Evolutionary conservation across 2,888 invertebrate genomes (phyloP).

Genomic region (Pimpla rufipes): DNA sequence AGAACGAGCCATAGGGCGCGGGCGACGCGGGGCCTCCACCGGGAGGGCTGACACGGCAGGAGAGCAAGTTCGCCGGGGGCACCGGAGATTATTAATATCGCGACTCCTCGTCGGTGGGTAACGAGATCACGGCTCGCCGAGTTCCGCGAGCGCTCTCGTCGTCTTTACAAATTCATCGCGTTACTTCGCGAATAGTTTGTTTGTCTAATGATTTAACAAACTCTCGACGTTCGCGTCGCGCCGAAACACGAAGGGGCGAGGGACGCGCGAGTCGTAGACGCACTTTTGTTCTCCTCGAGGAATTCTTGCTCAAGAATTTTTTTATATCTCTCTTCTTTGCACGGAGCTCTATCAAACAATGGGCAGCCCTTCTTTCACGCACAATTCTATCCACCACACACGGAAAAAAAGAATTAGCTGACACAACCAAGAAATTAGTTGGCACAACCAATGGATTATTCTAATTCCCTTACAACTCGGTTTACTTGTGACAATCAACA

Average conservation of each 20-base stretch:
- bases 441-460: too few relatives aligned
- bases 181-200: constrained; percentile 60
- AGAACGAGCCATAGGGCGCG: constrained; percentile 3
- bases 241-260: background rate
- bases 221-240: background rate
- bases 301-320: too few relatives aligned
- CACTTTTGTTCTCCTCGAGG: background rate
- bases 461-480: too few relatives aligned
- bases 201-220: constrained; percentile 55
- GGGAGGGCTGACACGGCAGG: background rate
- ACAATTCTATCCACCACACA: too few relatives aligned
- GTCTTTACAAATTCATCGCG: constrained; percentile 59
- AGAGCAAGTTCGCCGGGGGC: constrained; percentile 49
- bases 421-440: too few relatives aligned
- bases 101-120: constrained; percentile 49
- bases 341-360: too few relatives aligned
- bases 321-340: too few relatives aligned
- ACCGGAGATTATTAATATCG: constrained; percentile 66
- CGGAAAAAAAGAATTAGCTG: too few relatives aligned
- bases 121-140: constrained; percentile 51
- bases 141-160: background rate
- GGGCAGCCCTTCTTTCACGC: too few relatives aligned
- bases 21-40: background rate
- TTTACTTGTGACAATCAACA: too few relatives aligned
- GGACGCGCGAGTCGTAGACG: background rate